These are phyloP conservation scores for Coronaproctus castanopsis DNA, from an alignment of 2,888 invertebrate genomes.

Conservation along the genomic window DNA sequence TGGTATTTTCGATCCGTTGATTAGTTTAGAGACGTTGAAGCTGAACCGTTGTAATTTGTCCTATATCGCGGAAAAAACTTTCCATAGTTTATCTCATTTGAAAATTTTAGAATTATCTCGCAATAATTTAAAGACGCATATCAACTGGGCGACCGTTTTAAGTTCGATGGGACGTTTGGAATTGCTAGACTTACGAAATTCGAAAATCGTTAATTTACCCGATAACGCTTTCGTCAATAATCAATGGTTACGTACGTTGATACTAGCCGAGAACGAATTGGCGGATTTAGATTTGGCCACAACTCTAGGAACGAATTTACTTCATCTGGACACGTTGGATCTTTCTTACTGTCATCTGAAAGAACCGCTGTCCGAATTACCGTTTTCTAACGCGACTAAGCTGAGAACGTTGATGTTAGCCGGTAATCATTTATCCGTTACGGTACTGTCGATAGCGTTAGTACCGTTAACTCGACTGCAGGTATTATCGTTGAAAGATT, in stretches of 20 bases:
- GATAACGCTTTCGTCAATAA: conserved; percentile 43
- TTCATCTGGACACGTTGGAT: conserved; percentile 42
- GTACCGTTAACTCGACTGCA: conserved; percentile 42
- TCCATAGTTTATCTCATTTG: conserved; percentile 36
- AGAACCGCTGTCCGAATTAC: conserved; percentile 43
- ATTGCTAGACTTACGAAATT: conserved; percentile 39
- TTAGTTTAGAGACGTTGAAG: conserved; percentile 42
- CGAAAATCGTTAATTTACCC: conserved; percentile 37
- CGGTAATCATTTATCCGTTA: conserved; percentile 45
- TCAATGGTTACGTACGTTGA: conserved; percentile 39
- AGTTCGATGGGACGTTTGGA: conserved; percentile 38
- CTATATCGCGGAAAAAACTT: conserved; percentile 34
- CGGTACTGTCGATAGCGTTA: conserved; percentile 43
- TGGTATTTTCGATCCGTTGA: conserved; percentile 39
- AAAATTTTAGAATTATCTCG: conserved; percentile 41
- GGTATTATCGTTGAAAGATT: conserved; percentile 43
- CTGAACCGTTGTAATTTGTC: conserved; percentile 42
- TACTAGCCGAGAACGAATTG: conserved; percentile 43
- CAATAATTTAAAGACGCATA: conserved; percentile 33
- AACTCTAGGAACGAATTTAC: conserved; percentile 41
- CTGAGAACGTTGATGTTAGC: conserved; percentile 41
- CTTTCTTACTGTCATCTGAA: conserved; percentile 45
- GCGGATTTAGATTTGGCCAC: conserved; percentile 40
- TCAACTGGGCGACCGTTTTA: conserved; percentile 40
- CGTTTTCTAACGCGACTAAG: conserved; percentile 45